These are phyloP conservation scores for Bombylius major DNA, from an alignment of 2,888 invertebrate species.

Conservation along the genomic window DNA sequence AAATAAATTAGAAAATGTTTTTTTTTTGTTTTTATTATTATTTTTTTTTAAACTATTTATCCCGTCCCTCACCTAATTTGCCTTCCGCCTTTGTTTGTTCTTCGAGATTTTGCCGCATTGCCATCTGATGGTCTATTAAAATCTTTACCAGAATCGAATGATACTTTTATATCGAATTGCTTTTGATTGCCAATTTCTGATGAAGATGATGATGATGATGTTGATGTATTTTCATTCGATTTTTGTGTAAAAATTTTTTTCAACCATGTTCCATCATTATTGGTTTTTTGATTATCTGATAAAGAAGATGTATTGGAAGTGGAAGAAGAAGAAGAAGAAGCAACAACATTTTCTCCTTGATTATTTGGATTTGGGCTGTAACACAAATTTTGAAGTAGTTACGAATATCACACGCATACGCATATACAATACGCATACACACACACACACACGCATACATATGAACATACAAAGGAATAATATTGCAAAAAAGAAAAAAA, in stretches of 20 bases:
- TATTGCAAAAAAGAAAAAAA: too few species aligned
- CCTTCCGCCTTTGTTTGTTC: conserved; percentile 31
- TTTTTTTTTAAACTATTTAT: conserved; percentile 1
- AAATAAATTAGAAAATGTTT: too few species aligned
- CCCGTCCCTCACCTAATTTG: conserved; percentile 40
- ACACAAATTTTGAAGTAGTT: conserved; percentile 13
- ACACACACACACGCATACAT: not conserved
- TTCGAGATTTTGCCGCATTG: conserved; percentile 28
- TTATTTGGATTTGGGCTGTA: conserved; percentile 12
- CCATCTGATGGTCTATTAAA: conserved; percentile 36
- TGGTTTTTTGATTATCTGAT: conserved; percentile 20
- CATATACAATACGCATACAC: not conserved
- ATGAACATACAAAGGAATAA: not conserved
- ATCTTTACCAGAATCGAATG: conserved; percentile 28
- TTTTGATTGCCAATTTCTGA: conserved; percentile 8
- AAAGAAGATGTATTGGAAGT: conserved; percentile 22
- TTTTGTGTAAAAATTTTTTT: conserved; percentile 33
- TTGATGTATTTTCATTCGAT: conserved; percentile 17
- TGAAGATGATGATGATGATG: not conserved
- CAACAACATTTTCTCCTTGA: conserved; percentile 9
- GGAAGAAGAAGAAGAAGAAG: conserved; percentile 24
- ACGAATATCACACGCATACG: conserved; percentile 5
- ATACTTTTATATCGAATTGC: conserved; percentile 30
- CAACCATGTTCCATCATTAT: conserved; percentile 32
- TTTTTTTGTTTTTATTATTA: too few species aligned